Evolutionary conservation across 2,113 vertebrate species (phyloP).

Genomic region (Cinclus mexicanus): DNA sequence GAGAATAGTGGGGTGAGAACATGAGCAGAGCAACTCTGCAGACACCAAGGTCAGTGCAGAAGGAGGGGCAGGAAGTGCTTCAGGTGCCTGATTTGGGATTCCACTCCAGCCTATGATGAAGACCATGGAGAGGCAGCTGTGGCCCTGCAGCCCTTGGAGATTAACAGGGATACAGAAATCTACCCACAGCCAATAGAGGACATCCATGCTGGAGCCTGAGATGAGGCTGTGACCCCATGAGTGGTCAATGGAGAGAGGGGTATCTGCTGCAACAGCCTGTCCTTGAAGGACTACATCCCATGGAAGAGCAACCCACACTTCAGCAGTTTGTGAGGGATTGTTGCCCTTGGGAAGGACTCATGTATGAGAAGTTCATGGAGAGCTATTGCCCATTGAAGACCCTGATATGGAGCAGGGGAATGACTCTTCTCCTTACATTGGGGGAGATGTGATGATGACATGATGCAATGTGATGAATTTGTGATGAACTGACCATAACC

Average conservation of each 20-base stretch:
- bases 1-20: not conserved
- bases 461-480: too few species aligned
- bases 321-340: too few species aligned
- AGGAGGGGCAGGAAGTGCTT: not conserved
- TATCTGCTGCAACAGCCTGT: fast-evolving
- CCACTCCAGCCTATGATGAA: too few species aligned
- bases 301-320: not conserved
- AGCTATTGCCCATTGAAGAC: not conserved
- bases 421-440: not conserved
- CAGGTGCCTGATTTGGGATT: not conserved
- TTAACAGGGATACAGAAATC: fast-evolving
- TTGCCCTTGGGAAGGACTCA: fast-evolving
- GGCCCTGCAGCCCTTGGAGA: not conserved
- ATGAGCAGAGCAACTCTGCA: not conserved
- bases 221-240: not conserved
- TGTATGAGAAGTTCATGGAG: not conserved
- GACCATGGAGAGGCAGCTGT: not conserved
- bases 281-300: not conserved
- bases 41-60: too few species aligned
- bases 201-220: too few species aligned
- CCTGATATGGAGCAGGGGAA: fast-evolving
- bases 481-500: not conserved
- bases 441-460: too few species aligned
- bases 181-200: not conserved
- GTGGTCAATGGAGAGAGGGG: not conserved